Conservation (phyloP, 2,888 invertebrate genomes). For the Hermaeophaga mercurialis region DNA sequence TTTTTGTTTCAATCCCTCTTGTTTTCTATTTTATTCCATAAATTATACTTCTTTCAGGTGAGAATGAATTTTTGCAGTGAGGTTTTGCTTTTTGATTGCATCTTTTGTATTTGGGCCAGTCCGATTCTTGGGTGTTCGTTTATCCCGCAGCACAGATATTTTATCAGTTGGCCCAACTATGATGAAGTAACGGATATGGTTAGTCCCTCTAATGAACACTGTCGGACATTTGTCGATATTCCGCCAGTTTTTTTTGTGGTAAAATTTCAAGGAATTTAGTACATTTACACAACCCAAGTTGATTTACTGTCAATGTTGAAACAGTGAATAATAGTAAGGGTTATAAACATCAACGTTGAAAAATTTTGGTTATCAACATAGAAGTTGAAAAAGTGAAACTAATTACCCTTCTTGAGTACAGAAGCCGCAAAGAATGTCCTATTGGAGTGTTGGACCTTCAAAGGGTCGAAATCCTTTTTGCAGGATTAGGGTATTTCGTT, state of each 20-base stretch:
- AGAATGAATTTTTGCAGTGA: too few relatives aligned
- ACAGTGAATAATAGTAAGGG: too few relatives aligned
- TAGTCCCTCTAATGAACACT: conserved; percentile 14
- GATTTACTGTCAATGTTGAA: too few relatives aligned
- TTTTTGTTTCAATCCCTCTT: too few relatives aligned
- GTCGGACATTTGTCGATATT: conserved; percentile 8
- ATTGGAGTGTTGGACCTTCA: conserved; percentile 20
- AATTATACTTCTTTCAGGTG: too few relatives aligned
- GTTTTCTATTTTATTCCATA: too few relatives aligned
- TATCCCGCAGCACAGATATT: conserved; percentile 2
- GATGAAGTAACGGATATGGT: conserved; percentile 19
- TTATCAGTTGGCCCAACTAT: conserved; percentile 9
- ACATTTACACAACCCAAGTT: conserved; percentile 4
- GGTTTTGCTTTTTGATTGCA: too few relatives aligned
- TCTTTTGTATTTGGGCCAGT: neutral
- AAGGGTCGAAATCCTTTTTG: conserved; percentile 28
- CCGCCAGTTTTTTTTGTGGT: conserved; percentile 11
- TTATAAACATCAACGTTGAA: too few relatives aligned
- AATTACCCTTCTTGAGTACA: conserved; percentile 21
- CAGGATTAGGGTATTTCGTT: conserved; percentile 26
- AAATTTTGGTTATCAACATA: conserved; percentile 4
- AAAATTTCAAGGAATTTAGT: neutral
- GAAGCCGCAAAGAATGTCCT: conserved; percentile 20
- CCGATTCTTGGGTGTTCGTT: neutral
- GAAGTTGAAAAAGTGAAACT: conserved; percentile 8